A percentile compares a stretch with the other conserved stretches of the same genome.
Evolutionary conservation across 1,140 invertebrate species (phyloP).

Genomic region (Drosophila rufa): DNA sequence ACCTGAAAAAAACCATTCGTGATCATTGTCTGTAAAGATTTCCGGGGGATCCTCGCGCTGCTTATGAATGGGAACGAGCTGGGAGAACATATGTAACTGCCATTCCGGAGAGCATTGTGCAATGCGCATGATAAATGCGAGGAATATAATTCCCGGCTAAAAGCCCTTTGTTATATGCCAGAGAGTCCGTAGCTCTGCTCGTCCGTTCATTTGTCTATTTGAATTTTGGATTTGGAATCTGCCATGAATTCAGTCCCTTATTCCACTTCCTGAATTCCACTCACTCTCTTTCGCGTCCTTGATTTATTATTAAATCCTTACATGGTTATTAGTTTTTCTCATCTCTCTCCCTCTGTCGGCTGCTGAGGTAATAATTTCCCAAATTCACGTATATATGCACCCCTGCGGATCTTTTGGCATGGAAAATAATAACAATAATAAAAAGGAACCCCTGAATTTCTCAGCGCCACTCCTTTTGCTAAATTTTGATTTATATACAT

Average conservation of each 20-base stretch:
- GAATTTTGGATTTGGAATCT: constrained; percentile 58
- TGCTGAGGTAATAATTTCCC: constrained; percentile 72
- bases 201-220: constrained; percentile 68
- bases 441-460: constrained; percentile 36
- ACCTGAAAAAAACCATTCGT: constrained; percentile 38
- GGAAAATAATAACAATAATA: constrained; percentile 16
- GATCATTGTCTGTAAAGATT: constrained; percentile 22
- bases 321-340: constrained; percentile 81
- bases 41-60: constrained; percentile 10
- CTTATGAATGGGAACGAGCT: not conserved
- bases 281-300: constrained; percentile 35
- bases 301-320: constrained; percentile 82
- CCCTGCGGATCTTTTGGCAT: constrained; percentile 57
- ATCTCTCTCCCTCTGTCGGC: constrained; percentile 21
- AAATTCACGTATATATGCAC: constrained; percentile 52
- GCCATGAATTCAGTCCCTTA: constrained; percentile 9
- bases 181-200: constrained; percentile 8
- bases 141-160: constrained; percentile 44
- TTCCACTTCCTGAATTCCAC: constrained; percentile 11
- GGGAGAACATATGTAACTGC: constrained; percentile 68
- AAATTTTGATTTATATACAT: constrained; percentile 84
- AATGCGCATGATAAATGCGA: constrained; percentile 51
- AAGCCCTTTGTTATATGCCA: constrained; percentile 35
- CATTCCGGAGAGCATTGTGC: constrained; percentile 47
- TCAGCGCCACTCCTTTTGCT: constrained; percentile 50